Conservation (phyloP, 2,113 vertebrate species). For the Glaucomys volans region DNA sequence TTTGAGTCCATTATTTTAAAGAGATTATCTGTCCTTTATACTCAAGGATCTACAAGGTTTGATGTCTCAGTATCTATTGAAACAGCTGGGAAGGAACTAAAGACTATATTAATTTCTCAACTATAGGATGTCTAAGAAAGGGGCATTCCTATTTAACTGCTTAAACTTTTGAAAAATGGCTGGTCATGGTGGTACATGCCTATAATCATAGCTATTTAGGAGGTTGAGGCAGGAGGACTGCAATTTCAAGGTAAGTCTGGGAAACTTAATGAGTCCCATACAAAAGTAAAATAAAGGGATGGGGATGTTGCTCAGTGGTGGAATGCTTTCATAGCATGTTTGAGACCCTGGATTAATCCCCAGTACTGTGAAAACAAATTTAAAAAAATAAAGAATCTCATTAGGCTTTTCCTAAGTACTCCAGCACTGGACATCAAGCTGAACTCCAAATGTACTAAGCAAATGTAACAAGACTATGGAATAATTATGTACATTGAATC, state of each 20-base stretch:
- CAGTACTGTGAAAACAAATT: background rate
- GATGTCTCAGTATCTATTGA: constrained; percentile 2
- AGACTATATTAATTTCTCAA: constrained; percentile 15
- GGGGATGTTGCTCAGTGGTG: background rate
- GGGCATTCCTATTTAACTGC: background rate
- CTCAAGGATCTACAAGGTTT: constrained; percentile 26
- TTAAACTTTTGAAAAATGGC: background rate
- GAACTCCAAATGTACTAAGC: background rate
- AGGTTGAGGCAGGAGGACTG: background rate
- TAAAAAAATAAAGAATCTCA: background rate
- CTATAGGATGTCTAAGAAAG: background rate
- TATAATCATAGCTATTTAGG: background rate
- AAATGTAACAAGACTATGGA: background rate
- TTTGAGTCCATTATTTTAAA: constrained; percentile 60
- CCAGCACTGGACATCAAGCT: background rate
- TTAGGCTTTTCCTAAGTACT: background rate
- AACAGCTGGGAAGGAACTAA: constrained; percentile 32
- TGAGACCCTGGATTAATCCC: background rate
- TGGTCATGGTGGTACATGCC: background rate
- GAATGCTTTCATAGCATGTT: background rate
- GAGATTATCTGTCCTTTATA: background rate
- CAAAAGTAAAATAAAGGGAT: background rate
- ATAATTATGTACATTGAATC: background rate
- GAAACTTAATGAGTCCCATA: background rate
- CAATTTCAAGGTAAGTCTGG: background rate